These are phyloP conservation scores for Ennomos erosarius DNA, from an alignment of 2,888 invertebrate species.

Conservation along the genomic window DNA sequence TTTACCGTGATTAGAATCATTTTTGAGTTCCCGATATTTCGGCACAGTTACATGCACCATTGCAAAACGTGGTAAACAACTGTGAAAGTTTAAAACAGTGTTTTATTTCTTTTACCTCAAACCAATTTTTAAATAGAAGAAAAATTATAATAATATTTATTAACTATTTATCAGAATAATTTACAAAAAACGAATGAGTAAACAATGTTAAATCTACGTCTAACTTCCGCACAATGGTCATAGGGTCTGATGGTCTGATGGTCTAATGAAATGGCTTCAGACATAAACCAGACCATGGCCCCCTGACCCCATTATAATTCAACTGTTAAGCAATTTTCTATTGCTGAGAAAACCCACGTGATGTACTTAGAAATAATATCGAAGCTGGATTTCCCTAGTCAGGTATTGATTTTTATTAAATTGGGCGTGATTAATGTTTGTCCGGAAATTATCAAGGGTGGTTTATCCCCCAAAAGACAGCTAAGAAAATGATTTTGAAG, in stretches of 20 bases:
- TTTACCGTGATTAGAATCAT: no score
- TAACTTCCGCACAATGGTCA: conserved; percentile 14
- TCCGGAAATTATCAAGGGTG: background rate
- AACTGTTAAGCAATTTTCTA: conserved; percentile 9
- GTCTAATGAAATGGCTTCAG: conserved; percentile 19
- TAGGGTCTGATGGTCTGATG: conserved; percentile 12
- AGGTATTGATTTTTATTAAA: conserved; percentile 15
- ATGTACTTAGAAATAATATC: conserved; percentile 17
- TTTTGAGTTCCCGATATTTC: no score
- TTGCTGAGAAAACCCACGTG: conserved; percentile 8
- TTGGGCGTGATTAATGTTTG: conserved; percentile 10
- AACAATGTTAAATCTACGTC: conserved; percentile 21
- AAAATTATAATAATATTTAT: no score
- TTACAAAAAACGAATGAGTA: conserved; percentile 22
- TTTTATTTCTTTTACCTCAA: no score
- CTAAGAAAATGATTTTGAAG: no score
- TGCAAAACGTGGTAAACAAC: no score
- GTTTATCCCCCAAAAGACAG: no score
- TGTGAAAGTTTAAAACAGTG: no score
- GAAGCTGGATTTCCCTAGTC: background rate
- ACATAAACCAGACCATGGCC: conserved; percentile 19
- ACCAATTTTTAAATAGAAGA: no score
- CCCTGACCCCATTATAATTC: conserved; percentile 14
- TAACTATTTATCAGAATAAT: no score
- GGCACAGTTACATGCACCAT: no score